phyloP scores from a whole-genome alignment of 2,113 vertebrate species.

The Antennarius striatus region DNA sequence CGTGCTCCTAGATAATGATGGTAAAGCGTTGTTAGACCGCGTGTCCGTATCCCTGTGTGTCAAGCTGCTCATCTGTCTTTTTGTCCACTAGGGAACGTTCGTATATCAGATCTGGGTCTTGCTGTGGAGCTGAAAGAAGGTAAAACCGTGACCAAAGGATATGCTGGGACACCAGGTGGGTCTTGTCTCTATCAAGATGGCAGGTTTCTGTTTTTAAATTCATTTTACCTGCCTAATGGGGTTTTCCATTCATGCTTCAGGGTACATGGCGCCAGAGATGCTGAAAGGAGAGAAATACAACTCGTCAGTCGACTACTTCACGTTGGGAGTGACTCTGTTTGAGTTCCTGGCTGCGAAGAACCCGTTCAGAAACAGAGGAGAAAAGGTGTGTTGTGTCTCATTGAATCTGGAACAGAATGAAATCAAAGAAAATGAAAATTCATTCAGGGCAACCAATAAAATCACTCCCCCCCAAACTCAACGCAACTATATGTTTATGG shows the following conservation, averaged over 20 bases:
- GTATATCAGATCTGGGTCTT: constrained; percentile 90
- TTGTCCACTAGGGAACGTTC: constrained; percentile 76
- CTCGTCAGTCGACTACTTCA: constrained; percentile 81
- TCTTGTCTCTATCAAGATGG: not conserved
- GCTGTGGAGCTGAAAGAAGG: constrained; percentile 85
- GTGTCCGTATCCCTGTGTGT: not conserved
- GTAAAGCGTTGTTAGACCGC: constrained; percentile 48
- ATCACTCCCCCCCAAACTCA: too few relatives aligned
- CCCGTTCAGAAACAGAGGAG: constrained; percentile 80
- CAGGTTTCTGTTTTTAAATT: not conserved
- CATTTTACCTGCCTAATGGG: not conserved
- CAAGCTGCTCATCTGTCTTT: not conserved
- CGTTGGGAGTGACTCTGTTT: constrained; percentile 81
- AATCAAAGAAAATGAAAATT: too few relatives aligned
- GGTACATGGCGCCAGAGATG: constrained; percentile 84
- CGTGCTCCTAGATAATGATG: constrained; percentile 87
- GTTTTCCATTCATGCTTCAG: constrained; percentile 43
- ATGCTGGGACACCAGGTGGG: constrained; percentile 83
- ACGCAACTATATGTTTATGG: too few relatives aligned
- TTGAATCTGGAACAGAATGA: not conserved
- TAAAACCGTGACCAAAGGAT: constrained; percentile 82
- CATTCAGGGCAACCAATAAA: too few relatives aligned
- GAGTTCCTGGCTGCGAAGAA: constrained; percentile 83
- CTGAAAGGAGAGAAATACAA: constrained; percentile 81
- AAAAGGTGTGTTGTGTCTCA: constrained; percentile 69